Conservation (phyloP, 2,797 vertebrate species). For the Typhlichthys subterraneus region DNA sequence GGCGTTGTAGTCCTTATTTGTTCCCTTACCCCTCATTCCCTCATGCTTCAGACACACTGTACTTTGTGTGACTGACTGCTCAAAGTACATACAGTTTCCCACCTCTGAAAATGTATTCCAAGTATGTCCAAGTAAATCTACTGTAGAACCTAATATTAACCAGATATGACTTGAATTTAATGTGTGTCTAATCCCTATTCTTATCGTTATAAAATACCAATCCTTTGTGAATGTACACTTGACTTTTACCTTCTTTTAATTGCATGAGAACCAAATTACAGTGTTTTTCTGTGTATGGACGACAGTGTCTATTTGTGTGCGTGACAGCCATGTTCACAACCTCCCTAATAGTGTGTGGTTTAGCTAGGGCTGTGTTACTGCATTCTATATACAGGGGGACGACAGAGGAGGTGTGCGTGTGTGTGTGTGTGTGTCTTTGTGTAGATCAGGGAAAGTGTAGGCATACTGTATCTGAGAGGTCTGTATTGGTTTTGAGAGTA, state of each 20-base stretch:
- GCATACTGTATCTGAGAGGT: background rate
- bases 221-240: background rate
- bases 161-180: no score
- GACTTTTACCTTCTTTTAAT: no score
- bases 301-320: background rate
- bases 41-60: no score
- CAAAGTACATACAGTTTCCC: no score
- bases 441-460: background rate
- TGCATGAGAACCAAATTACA: no score
- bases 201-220: background rate
- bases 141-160: no score
- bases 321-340: slow-evolving; percentile 24
- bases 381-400: slow-evolving; percentile 26
- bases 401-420: slow-evolving; percentile 7
- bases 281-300: background rate
- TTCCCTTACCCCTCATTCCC: no score
- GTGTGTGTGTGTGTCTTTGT: slow-evolving; percentile 8
- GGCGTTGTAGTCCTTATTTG: no score
- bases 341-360: slow-evolving; percentile 31
- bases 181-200: no score
- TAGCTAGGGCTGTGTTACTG: slow-evolving; percentile 30
- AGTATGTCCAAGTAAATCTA: no score
- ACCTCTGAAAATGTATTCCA: no score
- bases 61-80: no score
- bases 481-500: slow-evolving; percentile 25